Evolutionary conservation across 2,113 vertebrate species (phyloP), one percentile per base, ranked within the genome.

Genomic region (Hylia prasina): DNA sequence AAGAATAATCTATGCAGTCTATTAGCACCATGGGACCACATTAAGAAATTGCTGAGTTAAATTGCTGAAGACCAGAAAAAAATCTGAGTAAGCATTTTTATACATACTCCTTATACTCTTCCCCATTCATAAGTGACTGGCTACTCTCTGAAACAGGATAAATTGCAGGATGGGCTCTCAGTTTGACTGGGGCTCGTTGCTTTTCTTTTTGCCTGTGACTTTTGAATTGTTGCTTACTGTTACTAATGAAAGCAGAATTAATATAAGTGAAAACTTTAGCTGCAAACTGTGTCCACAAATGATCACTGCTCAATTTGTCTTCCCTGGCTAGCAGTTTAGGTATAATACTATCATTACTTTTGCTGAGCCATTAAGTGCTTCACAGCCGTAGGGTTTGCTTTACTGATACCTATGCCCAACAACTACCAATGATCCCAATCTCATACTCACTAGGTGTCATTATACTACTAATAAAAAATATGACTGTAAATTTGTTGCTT

Each of bases 141-240:
- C 31, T 33, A 15, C 24, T 72, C 6, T 54, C 58, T 24, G 23
- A 66, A 44, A 70, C 3, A 70, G 5, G 24, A 33, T 11, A 33
- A 11, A 2, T 0, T 56, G 14, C 8, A n/a, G 47, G 14, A 66
- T 4, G 3, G 5, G 17, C 5, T 5, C 4, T 39, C 35, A 17
- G 2, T 70, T 44, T 83, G 7, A 33, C 15, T 13, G 14, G 3
- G 1, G 2, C 2, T 4, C 23, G 17, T 65, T 53, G 50, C 21
- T 75, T 28, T 78, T 83, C 21, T 60, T 86, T 68, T 54, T 39
- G n/a, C 14, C 5, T 31, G 6, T 7, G 6, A 16, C 68, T 57
- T 77, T 69, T 24, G 33, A 44, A 47, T 47, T 33, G 4, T 21
- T 80, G 2, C 8, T 58, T 68, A 2, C 6, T 68, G 33, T 31